Conservation (phyloP, 2,888 invertebrate genomes). For the Beris morrisii region DNA sequence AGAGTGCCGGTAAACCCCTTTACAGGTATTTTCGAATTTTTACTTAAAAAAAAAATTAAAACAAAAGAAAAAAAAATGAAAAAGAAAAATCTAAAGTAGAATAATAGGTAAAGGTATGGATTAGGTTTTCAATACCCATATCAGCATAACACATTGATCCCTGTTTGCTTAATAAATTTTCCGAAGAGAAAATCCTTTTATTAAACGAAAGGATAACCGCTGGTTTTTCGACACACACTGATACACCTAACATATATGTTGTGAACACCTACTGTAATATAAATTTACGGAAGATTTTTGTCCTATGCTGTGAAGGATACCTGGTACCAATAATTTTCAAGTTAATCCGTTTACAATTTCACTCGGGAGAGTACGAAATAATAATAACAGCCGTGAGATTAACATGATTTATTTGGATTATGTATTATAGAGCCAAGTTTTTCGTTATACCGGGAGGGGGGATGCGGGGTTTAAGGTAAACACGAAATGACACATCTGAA, state of each 20-base stretch:
- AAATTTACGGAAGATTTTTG: not conserved
- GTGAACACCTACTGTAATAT: not conserved
- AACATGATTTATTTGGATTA: slow-evolving; percentile 38
- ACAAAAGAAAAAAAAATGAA: too few species aligned
- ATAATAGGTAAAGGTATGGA: not conserved
- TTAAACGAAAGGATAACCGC: slow-evolving; percentile 12
- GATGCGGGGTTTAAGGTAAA: slow-evolving; percentile 11
- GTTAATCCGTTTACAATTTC: slow-evolving; percentile 37
- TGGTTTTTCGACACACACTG: not conserved
- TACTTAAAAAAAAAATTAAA: not conserved
- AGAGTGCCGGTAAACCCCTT: slow-evolving; percentile 82
- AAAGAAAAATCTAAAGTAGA: not conserved
- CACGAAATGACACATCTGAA: slow-evolving; percentile 36
- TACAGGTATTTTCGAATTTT: slow-evolving; percentile 67
- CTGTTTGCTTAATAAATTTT: slow-evolving; percentile 12
- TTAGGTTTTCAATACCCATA: slow-evolving; percentile 5
- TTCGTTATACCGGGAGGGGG: not conserved
- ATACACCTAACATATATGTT: not conserved
- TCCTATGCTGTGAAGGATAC: slow-evolving; percentile 2
- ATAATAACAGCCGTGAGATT: slow-evolving; percentile 36
- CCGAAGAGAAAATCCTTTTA: slow-evolving; percentile 25
- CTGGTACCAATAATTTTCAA: slow-evolving; percentile 27
- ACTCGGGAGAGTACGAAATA: slow-evolving; percentile 37
- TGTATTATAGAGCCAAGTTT: slow-evolving; percentile 7
- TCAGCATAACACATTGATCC: not conserved